Evolutionary conservation across 2,797 vertebrate genomes (phyloP), one percentile per base, ranked within the genome.

Genomic region (Sciurus vulgaris): DNA sequence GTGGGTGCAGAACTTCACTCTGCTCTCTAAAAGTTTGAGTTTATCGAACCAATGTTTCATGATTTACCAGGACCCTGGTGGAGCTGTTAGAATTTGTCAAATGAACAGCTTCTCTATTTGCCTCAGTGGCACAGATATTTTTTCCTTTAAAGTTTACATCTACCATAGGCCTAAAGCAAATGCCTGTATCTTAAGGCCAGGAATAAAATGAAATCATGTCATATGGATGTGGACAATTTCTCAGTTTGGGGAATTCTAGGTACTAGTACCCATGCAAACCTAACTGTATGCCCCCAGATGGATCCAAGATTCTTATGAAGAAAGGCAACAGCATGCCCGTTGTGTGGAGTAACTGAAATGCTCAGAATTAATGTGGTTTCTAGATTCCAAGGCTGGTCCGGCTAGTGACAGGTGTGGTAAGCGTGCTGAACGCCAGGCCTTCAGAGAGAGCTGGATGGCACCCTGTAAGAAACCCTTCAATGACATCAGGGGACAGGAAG

Each of bases 261-360:
- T 54, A 13, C 38, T 63, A 35, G 30, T 28, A 2, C 9, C 15
- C 35, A 2, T 12, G 47, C 9, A 69, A 83, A 77, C 41, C 26
- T 59, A 49, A 77, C 8, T 24, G 0, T 65, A 38, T 18, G 15
- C 4, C 47, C 69, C 35, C 33, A 13, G 38, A 65, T 44, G 17
- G 72, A 78, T 38, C 73, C 35, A 69, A 47, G 22, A 65, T 15
- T 73, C 30, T 91, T 77, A 59, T 24, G 30, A 26, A 73, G 33
- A 89, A 96, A 89, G 18, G 72, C 74, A 86, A 5, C 54, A 22
- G 72, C 59, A 61, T 24, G 24, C 33, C 47, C 18, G 41, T 54
- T 63, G 72, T 17, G n/a, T 38, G 35, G 72, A 91, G 63, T 81
- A 28, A 41, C 59, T 74, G 63, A 97, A 76, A 90, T 74, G 51